Conservation (phyloP, 1,140 invertebrate species). For the Drosophila parabipectinata region DNA sequence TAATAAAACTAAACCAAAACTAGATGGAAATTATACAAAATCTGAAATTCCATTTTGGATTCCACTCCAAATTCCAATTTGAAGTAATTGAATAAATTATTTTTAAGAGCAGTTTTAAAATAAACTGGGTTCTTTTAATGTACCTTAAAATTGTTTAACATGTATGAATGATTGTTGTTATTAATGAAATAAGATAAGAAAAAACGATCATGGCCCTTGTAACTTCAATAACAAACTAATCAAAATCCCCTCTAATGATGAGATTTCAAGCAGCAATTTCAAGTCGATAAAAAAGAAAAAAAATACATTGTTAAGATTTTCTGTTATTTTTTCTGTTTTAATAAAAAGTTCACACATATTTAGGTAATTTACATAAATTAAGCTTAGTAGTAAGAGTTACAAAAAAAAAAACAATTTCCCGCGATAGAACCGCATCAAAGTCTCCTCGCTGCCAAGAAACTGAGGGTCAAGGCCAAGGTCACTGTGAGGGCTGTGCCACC, state of each 20-base stretch:
- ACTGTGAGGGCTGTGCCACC: background rate
- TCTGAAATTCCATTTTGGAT: no score
- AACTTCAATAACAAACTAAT: no score
- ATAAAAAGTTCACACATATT: conserved; percentile 34
- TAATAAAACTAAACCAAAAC: no score
- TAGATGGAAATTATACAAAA: no score
- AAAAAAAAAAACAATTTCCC: conserved; percentile 40
- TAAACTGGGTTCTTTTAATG: no score
- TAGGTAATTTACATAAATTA: conserved; percentile 60
- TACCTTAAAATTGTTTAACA: no score
- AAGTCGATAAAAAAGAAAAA: background rate
- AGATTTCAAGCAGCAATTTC: background rate
- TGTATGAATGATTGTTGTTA: no score
- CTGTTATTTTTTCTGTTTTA: conserved; percentile 50
- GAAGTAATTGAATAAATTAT: no score
- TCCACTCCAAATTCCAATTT: no score
- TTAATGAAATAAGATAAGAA: background rate
- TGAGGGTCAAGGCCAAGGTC: conserved; percentile 20
- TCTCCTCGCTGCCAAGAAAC: conserved; percentile 19
- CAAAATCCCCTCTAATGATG: conserved; percentile 1
- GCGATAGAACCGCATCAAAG: conserved; percentile 28
- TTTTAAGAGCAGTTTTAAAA: no score
- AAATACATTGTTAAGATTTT: conserved; percentile 2
- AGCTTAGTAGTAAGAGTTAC: conserved; percentile 42
- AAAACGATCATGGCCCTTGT: no score